Evolutionary conservation across 2,888 invertebrate species (phyloP), one percentile per base, ranked within the genome.

Genomic region (Drosophila rubida): DNA sequence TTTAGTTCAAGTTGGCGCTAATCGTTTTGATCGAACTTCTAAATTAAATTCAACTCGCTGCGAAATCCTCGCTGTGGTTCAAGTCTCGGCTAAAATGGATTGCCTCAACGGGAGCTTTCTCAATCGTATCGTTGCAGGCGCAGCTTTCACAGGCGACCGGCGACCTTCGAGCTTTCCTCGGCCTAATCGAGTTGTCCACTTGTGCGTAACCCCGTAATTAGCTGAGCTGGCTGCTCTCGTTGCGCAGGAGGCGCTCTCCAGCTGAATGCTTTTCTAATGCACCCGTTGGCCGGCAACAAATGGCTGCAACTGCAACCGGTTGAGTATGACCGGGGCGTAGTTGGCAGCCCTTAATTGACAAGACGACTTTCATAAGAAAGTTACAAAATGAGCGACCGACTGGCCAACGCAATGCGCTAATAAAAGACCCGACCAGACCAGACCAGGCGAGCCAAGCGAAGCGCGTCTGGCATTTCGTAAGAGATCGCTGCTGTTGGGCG

Each of bases 341-440:
- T 8, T 4, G 32, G 3, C 4, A 50, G 72, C 84, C 84, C 84
- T 80, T 83, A 80, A 83, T 80, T 77, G 78, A 66, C 44, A 42
- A 41, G 69, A n/a, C 23, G 23, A 76, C 81, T 83, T 84, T 83
- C 80, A 83, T 83, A 80, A 84, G 84, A 80, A 83, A 80, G 80
- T 80, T 78, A 80, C 80, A 67, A 80, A 75, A 80, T 65, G 48
- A 79, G 82, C 79, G 50, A 45, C n/a, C 22, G 53, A 48, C 19
- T 19, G 19, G 19, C 19, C 25, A 49, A 59, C 35, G 63, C 22
- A 51, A 53, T 55, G 59, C 64, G 65, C 69, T 60, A 69, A 73
- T 60, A 60, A 53, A 55, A 55, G 42, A 50, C 51, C 51, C 32
- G 25, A 2, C 45, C 46, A 60, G 55, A 35, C 45, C 42, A 32